Evolutionary conservation across 2,797 vertebrate species (phyloP), one percentile per base, ranked within the genome.

Genomic region (Rhinichthys osculus): DNA sequence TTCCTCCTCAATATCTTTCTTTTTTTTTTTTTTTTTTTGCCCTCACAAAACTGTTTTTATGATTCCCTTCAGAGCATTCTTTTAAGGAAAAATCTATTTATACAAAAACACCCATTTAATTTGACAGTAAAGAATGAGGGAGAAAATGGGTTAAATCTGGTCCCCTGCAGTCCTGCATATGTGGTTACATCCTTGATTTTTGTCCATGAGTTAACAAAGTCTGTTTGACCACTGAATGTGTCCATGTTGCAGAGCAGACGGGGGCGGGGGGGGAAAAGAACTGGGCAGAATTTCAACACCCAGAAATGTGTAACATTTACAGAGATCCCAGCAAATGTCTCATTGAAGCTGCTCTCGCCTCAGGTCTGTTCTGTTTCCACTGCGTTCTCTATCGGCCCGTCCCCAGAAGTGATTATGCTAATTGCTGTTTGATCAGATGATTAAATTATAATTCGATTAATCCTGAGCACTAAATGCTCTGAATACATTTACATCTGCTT

Each of bases 381-480:
- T 93, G 87, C 90, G 88, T 91, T 92, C 93, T 95, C 91, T 92
- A 95, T 96, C 94, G 94, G 92, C 93, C 93, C 93, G 94, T 93
- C 94, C 96, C 95, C 95, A 97, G 95, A 94, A 96, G 96, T 96
- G 95, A 96, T 97, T 97, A 96, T 97, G 96, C 92, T 97, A 97
- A 98, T 97, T 95, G 94, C 93, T 96, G 95, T 97, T 98, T 98
- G 97, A 98, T 97, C 96, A 97, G 95, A 97, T 97, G 97, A 97
- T 97, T 97, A 96, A 96, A 97, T 97, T 96, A 96, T 96, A 96
- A 96, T 96, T 95, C 88, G 93, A 96, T 97, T 96, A 95, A 96
- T 96, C 95, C 95, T 92, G 92, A 93, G 94, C 91, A 94, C 95
- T 96, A 96, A 97, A 96, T 19, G 93, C 95, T 96, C 91, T 87